A percentile compares a stretch with the other conserved stretches of the same genome.
These are phyloP conservation scores for Drosophila nebulosa DNA, from an alignment of 1,140 invertebrate species.

Conservation along the genomic window DNA sequence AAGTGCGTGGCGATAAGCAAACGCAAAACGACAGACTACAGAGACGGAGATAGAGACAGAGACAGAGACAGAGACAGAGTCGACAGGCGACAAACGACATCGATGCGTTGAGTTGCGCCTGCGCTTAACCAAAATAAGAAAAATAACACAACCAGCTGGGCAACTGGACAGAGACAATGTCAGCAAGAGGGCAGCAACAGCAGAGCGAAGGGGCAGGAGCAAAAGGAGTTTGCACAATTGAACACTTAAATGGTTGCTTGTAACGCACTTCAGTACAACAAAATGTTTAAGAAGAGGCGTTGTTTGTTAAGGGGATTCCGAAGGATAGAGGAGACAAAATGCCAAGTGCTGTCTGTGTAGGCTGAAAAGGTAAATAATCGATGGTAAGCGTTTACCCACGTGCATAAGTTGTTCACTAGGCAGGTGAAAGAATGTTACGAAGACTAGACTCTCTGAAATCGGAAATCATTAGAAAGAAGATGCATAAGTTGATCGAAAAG, in stretches of 20 bases:
- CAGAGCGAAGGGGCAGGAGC: not conserved
- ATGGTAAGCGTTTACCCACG: slow-evolving; percentile 23
- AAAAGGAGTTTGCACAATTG: slow-evolving; percentile 62
- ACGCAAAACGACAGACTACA: slow-evolving; percentile 41
- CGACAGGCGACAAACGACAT: slow-evolving; percentile 59
- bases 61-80: no score
- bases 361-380: slow-evolving; percentile 43
- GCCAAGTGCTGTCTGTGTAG: slow-evolving; percentile 21
- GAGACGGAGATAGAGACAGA: no score
- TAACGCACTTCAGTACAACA: slow-evolving; percentile 41
- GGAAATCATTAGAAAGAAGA: not conserved
- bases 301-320: slow-evolving; percentile 41
- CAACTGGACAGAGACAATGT: slow-evolving; percentile 40
- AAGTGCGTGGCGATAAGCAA: slow-evolving; percentile 75
- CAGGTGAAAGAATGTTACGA: not conserved
- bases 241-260: slow-evolving; percentile 59
- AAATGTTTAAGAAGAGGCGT: slow-evolving; percentile 48
- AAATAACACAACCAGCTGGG: slow-evolving; percentile 12
- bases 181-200: not conserved
- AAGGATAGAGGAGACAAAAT: slow-evolving; percentile 2
- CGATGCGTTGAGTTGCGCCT: slow-evolving; percentile 69
- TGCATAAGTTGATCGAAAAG: not conserved
- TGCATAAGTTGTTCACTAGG: not conserved
- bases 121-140: slow-evolving; percentile 22
- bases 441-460: not conserved